Evolutionary conservation across 2,797 vertebrate species (phyloP).

Genomic region (Myotis planiceps): DNA sequence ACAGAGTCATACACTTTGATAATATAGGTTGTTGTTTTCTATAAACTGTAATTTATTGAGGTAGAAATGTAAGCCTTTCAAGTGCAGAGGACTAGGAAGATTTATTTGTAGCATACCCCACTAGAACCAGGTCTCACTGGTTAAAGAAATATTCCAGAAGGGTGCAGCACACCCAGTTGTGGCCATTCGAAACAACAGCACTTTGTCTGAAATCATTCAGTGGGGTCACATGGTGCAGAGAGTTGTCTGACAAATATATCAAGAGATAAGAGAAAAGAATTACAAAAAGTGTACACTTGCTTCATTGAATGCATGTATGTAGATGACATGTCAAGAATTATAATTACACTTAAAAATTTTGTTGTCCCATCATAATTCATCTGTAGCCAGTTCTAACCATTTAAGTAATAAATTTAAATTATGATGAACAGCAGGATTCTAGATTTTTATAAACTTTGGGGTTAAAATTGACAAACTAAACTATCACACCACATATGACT

Average conservation of each 20-base stretch:
- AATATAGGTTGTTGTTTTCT: not conserved
- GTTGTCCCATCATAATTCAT: not conserved
- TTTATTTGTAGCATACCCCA: not conserved
- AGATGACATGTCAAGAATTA: not conserved
- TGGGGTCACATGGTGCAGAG: not conserved
- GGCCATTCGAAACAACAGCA: not conserved
- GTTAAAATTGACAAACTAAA: slow-evolving; percentile 5
- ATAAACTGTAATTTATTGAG: not conserved
- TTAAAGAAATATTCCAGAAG: slow-evolving; percentile 3
- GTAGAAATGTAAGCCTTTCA: not conserved
- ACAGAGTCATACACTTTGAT: not conserved
- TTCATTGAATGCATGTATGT: not conserved
- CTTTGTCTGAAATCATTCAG: not conserved
- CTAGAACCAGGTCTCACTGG: not conserved
- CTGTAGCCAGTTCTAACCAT: not conserved
- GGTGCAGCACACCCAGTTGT: not conserved
- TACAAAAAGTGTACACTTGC: not conserved
- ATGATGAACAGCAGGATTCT: not conserved
- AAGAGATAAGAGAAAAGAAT: not conserved
- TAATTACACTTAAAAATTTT: not conserved
- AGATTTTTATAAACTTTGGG: not conserved
- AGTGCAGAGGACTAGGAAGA: not conserved
- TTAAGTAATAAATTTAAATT: slow-evolving; percentile 5
- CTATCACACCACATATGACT: not conserved
- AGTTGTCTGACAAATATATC: not conserved